A percentile compares a stretch with the other conserved stretches of the same genome.
These are phyloP conservation scores for Bufo gargarizans DNA, from an alignment of 2,113 vertebrate species.

Conservation along the genomic window DNA sequence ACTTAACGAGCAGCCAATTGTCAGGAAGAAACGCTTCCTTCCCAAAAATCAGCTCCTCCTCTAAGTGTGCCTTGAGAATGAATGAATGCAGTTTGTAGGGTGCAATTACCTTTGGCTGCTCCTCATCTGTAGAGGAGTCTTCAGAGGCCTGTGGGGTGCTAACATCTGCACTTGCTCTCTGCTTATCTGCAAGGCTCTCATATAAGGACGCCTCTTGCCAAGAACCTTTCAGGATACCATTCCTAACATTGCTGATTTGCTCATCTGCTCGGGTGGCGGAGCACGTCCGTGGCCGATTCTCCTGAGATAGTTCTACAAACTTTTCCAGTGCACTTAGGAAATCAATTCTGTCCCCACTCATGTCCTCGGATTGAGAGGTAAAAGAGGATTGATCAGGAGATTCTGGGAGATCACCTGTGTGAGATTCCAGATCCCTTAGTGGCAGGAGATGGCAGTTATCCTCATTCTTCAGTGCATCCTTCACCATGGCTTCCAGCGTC, in stretches of 20 bases:
- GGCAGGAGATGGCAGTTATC: conserved; percentile 74
- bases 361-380: conserved; percentile 66
- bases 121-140: conserved; percentile 74
- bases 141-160: conserved; percentile 71
- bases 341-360: conserved; percentile 87
- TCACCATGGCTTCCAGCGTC: conserved; percentile 75
- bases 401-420: conserved; percentile 70
- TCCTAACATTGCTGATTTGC: conserved; percentile 67
- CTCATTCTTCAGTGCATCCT: conserved; percentile 76
- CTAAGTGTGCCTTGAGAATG: too few relatives aligned
- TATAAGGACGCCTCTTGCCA: conserved; percentile 64
- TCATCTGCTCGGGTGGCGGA: conserved; percentile 77
- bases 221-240: conserved; percentile 65
- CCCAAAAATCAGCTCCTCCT: too few relatives aligned
- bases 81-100: background rate
- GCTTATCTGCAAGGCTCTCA: conserved; percentile 63
- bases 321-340: conserved; percentile 94
- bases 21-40: too few relatives aligned
- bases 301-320: conserved; percentile 89
- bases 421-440: conserved; percentile 74
- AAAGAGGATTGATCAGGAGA: conserved; percentile 72
- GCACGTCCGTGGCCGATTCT: conserved; percentile 71
- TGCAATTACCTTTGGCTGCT: conserved; percentile 76
- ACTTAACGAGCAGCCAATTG: too few relatives aligned
- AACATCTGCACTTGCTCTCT: conserved; percentile 66